A percentile compares a stretch with the other conserved stretches of the same genome.
These are phyloP conservation scores for Orthonyx spaldingii DNA, from an alignment of 2,113 vertebrate genomes.

Conservation along the genomic window DNA sequence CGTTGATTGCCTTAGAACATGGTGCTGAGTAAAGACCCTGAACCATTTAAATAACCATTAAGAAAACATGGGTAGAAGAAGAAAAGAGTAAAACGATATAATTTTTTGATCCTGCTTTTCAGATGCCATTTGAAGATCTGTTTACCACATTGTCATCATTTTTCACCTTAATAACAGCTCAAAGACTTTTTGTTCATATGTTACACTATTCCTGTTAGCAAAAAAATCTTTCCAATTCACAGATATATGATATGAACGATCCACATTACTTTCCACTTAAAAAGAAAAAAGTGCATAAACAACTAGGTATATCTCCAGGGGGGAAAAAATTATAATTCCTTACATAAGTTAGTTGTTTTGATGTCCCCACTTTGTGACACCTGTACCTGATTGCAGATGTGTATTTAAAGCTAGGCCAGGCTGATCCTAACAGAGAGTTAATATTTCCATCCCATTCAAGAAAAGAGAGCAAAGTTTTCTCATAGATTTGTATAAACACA, in stretches of 20 bases:
- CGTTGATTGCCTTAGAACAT: neutral
- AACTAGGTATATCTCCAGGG: neutral
- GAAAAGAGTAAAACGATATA: neutral
- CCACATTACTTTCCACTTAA: neutral
- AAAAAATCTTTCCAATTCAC: neutral
- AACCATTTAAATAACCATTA: neutral
- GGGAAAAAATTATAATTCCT: neutral
- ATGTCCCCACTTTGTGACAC: neutral
- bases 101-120: neutral
- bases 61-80: neutral
- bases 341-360: neutral
- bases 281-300: neutral
- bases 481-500: neutral
- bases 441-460: neutral
- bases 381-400: neutral
- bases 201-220: neutral
- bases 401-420: neutral
- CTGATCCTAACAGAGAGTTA: neutral
- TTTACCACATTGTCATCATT: fast-evolving
- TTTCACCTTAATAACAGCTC: neutral
- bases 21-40: neutral
- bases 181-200: neutral
- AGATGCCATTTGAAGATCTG: neutral
- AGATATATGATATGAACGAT: neutral
- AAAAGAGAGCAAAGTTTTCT: neutral